A percentile compares a stretch with the other conserved stretches of the same genome.
Evolutionary conservation across 2,888 invertebrate genomes (phyloP).

Genomic region (Andrena bicolor): DNA sequence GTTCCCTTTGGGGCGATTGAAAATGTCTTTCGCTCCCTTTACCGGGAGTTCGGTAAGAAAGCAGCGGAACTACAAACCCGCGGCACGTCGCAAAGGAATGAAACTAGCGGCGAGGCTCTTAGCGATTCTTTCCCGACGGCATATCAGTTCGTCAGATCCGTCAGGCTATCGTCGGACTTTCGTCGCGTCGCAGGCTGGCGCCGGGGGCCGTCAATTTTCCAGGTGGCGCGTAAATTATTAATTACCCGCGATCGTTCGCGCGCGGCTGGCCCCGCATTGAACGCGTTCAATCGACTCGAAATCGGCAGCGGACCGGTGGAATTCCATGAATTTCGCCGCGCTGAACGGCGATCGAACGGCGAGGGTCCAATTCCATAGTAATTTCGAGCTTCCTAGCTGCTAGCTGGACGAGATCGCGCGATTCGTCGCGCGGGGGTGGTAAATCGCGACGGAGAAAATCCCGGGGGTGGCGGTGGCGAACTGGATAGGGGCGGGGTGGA

Average conservation of each 20-base stretch:
- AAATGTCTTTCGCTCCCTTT: too few relatives aligned
- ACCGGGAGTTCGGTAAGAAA: too few relatives aligned
- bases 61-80: too few relatives aligned
- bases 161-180: background rate
- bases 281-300: conserved; percentile 47
- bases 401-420: conserved; percentile 11
- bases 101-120: too few relatives aligned
- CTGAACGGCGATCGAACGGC: conserved; percentile 4
- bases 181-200: background rate
- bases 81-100: too few relatives aligned
- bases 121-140: too few relatives aligned
- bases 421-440: background rate
- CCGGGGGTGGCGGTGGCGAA: background rate
- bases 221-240: conserved; percentile 42
- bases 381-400: conserved; percentile 5
- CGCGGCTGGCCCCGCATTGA: conserved; percentile 28
- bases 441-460: conserved; percentile 29
- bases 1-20: too few relatives aligned
- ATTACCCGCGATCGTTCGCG: conserved; percentile 40
- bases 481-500: background rate
- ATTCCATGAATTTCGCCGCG: conserved; percentile 43
- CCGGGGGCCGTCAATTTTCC: conserved; percentile 13
- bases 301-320: conserved; percentile 17
- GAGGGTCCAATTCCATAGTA: background rate
- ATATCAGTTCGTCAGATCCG: background rate